phyloP scores from a whole-genome alignment of 2,888 invertebrate genomes.

The Heliconius cydno region DNA sequence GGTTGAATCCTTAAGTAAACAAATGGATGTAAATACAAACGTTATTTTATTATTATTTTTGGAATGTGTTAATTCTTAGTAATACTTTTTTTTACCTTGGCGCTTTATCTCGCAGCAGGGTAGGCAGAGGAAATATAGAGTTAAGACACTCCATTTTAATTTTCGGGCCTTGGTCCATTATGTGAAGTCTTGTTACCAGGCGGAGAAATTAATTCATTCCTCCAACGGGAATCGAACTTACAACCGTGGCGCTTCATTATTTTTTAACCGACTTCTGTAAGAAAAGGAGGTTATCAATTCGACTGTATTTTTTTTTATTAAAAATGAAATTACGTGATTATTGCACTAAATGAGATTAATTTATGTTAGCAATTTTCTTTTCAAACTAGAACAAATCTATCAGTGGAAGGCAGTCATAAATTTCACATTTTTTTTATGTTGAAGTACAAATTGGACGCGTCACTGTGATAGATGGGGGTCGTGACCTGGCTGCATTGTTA shows the following conservation, averaged over 20 bases:
- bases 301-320: no score
- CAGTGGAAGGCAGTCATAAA: not conserved
- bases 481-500: not conserved
- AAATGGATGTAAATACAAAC: not conserved
- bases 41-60: not conserved
- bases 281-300: no score
- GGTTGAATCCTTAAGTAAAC: slow-evolving; percentile 12
- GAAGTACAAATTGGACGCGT: slow-evolving; percentile 2
- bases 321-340: no score
- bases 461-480: not conserved
- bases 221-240: no score
- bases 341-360: no score
- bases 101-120: not conserved
- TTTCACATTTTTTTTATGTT: not conserved
- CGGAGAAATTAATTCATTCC: no score
- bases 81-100: not conserved
- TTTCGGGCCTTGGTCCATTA: not conserved
- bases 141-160: not conserved
- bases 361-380: no score
- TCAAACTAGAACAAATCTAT: not conserved
- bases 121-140: not conserved
- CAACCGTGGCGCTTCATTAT: no score
- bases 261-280: no score
- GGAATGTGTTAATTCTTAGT: not conserved
- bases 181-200: not conserved